Conservation (phyloP, 2,888 invertebrate genomes). For the Himalopsyche japonica region DNA sequence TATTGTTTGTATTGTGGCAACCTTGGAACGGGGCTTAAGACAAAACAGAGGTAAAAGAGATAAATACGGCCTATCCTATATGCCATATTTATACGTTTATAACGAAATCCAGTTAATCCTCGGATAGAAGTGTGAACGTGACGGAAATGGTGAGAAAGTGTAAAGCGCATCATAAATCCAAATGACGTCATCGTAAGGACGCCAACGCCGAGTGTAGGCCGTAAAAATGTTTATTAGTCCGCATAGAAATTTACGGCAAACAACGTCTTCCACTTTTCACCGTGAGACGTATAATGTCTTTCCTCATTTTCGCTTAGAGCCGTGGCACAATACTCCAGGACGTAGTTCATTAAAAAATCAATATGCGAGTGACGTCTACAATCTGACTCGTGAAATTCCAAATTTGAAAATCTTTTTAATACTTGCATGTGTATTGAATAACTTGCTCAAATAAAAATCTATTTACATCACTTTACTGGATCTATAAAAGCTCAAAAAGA, state of each 20-base stretch:
- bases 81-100: background rate
- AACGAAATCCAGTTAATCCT: background rate
- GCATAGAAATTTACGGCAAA: constrained; percentile 35
- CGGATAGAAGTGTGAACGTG: constrained; percentile 26
- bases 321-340: background rate
- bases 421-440: no score
- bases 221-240: constrained; percentile 39
- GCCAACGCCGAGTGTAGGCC: constrained; percentile 19
- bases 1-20: background rate
- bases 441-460: no score
- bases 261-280: constrained; percentile 22
- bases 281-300: background rate
- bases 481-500: no score
- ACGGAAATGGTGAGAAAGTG: constrained; percentile 22
- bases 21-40: background rate
- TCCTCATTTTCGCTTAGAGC: background rate
- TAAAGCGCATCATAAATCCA: constrained; percentile 35
- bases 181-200: constrained; percentile 37
- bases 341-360: no score
- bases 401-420: no score
- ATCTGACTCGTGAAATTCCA: no score
- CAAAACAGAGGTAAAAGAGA: background rate
- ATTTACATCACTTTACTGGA: no score
- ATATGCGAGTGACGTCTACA: no score
- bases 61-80: background rate